These are phyloP conservation scores for Girardia tigrina DNA, from an alignment of 2,888 invertebrate genomes.

Conservation along the genomic window DNA sequence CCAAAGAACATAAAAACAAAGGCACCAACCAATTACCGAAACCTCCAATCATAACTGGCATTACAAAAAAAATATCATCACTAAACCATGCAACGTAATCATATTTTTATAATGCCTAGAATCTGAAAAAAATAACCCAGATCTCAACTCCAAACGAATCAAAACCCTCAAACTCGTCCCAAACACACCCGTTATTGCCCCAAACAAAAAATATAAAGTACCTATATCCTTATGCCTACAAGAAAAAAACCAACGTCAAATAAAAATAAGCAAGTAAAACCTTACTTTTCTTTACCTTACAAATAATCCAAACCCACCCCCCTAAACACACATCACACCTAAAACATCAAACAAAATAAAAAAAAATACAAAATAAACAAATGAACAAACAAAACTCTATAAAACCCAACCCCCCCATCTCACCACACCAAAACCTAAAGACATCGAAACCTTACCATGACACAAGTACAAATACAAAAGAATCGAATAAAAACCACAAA, in stretches of 20 bases:
- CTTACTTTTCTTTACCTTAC: no score
- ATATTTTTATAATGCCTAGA: constrained; percentile 67
- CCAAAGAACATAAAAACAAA: constrained; percentile 63
- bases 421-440: no score
- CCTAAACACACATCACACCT: no score
- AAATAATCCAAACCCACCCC: no score
- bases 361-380: no score
- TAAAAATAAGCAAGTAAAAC: no score
- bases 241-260: constrained; percentile 59
- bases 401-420: no score
- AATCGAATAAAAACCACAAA: no score
- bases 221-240: constrained; percentile 62
- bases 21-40: constrained; percentile 71
- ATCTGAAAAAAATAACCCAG: constrained; percentile 60
- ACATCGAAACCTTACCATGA: no score
- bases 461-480: no score
- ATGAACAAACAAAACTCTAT: no score
- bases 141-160: constrained; percentile 62
- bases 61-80: constrained; percentile 67
- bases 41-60: constrained; percentile 57
- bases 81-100: constrained; percentile 66
- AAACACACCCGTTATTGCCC: constrained; percentile 58
- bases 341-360: no score
- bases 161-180: constrained; percentile 61
- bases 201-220: constrained; percentile 58